Percentiles rank a stretch among this genome's conserved stretches.
Conservation (phyloP, 2,888 invertebrate species). For the Andricus quercusramuli region DNA sequence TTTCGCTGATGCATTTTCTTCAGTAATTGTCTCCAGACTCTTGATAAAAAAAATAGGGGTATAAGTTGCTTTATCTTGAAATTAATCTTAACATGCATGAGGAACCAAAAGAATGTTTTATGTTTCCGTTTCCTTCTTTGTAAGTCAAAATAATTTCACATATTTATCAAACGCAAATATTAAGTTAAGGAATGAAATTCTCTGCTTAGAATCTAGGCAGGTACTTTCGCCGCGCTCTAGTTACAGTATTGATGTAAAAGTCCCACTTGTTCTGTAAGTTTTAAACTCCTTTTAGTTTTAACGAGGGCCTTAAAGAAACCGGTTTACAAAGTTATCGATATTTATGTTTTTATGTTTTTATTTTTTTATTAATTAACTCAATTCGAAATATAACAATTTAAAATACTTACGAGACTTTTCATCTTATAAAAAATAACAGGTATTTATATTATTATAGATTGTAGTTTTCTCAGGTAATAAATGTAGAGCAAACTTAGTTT, state of each 20-base stretch:
- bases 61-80: constrained; percentile 3
- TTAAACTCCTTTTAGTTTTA: background rate
- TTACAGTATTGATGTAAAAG: constrained; percentile 26
- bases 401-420: background rate
- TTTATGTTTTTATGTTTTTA: background rate
- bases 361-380: background rate
- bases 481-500: no score
- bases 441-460: no score
- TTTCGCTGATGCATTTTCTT: constrained; percentile 20
- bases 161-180: background rate
- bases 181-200: background rate
- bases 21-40: background rate
- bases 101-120: constrained; percentile 6
- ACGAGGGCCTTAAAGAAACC: background rate
- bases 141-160: constrained; percentile 12
- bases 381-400: background rate
- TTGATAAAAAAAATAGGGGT: background rate
- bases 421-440: no score
- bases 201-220: background rate
- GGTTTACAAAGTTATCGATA: background rate
- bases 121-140: constrained; percentile 3
- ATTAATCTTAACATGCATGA: constrained; percentile 4
- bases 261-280: background rate
- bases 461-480: no score
- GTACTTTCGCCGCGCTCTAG: constrained; percentile 30